A percentile compares a stretch with the other conserved stretches of the same genome.
Conservation (phyloP, 1,140 invertebrate species). For the Ips nitidus region DNA sequence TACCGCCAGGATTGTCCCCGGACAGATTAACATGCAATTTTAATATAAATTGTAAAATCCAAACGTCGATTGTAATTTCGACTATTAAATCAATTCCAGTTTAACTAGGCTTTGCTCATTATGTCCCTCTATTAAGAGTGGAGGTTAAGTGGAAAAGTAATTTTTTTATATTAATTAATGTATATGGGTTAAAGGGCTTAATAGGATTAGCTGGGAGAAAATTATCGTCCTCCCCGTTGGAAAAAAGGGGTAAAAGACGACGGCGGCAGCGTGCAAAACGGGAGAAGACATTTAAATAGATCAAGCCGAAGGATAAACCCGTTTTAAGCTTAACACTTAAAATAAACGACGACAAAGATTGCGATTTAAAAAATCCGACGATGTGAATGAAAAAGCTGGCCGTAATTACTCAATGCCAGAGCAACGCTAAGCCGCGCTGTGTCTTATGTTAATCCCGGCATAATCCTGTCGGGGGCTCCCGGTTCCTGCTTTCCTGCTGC, state of each 20-base stretch:
- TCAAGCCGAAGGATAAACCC: slow-evolving; percentile 34
- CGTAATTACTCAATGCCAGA: slow-evolving; percentile 52
- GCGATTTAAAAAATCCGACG: slow-evolving; percentile 46
- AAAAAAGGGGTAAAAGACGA: slow-evolving; percentile 3
- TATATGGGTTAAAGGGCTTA: slow-evolving; percentile 7
- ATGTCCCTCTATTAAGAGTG: too few species aligned
- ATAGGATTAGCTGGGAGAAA: slow-evolving; percentile 15
- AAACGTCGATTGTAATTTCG: too few species aligned
- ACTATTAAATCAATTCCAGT: too few species aligned
- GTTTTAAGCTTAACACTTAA: slow-evolving; percentile 47
- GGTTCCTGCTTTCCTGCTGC: slow-evolving; percentile 47
- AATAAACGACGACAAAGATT: slow-evolving; percentile 49
- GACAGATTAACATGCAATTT: too few species aligned
- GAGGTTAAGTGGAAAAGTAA: too few species aligned
- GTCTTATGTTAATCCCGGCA: slow-evolving; percentile 53
- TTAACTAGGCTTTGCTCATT: too few species aligned
- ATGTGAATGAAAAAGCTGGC: slow-evolving; percentile 43
- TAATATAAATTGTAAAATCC: too few species aligned
- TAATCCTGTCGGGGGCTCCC: slow-evolving; percentile 49
- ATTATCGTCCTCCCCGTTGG: slow-evolving; percentile 9
- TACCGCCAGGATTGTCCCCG: too few species aligned
- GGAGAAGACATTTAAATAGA: slow-evolving; percentile 34
- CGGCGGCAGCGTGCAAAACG: too few species aligned
- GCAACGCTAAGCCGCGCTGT: slow-evolving; percentile 51
- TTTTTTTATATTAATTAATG: slow-evolving; percentile 1